Evolutionary conservation across 2,888 invertebrate species (phyloP).

Genomic region (Eupithecia vulgata): DNA sequence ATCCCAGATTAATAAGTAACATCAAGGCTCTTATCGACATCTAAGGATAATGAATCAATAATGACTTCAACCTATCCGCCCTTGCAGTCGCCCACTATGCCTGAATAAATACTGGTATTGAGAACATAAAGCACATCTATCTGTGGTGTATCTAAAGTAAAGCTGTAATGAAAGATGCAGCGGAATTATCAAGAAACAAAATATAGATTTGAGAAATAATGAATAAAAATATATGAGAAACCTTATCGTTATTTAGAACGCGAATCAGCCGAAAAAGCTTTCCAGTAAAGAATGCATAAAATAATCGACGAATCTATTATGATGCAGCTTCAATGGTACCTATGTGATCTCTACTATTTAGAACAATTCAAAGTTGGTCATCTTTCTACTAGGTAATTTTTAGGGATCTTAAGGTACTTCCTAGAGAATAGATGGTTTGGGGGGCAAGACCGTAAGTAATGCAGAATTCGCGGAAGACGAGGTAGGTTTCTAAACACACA

Average conservation of each 20-base stretch:
- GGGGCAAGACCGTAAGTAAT: background rate
- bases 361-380: background rate
- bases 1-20: background rate
- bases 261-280: background rate
- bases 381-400: background rate
- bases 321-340: background rate
- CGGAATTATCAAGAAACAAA: background rate
- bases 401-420: background rate
- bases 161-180: background rate
- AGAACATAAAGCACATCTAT: background rate
- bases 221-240: background rate
- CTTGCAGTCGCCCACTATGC: slow-evolving; percentile 47
- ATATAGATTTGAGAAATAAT: background rate
- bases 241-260: background rate
- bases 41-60: slow-evolving; percentile 20
- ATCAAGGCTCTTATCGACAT: slow-evolving; percentile 23
- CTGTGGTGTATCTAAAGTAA: background rate
- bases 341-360: background rate
- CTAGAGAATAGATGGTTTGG: background rate
- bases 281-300: background rate
- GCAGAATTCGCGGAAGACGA: background rate
- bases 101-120: slow-evolving; percentile 34
- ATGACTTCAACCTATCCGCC: slow-evolving; percentile 41
- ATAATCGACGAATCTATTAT: background rate
- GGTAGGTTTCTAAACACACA: background rate